Percentiles rank a stretch among this genome's conserved stretches.
Evolutionary conservation across 1,140 invertebrate genomes (phyloP).

Genomic region (Leptopilina clavipes): DNA sequence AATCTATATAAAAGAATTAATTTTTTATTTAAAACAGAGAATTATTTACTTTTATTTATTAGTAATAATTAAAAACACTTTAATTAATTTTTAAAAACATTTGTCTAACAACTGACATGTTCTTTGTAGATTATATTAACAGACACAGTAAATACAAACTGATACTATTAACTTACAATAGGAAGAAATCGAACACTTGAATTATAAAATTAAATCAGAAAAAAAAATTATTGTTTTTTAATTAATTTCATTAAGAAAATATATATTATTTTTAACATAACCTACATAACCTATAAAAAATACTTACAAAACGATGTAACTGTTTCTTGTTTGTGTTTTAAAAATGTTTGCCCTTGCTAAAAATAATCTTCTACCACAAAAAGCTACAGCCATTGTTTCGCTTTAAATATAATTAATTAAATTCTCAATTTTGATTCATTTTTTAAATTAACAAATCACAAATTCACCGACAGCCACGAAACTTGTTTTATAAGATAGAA

Average conservation of each 20-base stretch:
- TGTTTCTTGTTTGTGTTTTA: conserved; percentile 68
- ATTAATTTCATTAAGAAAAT: conserved; percentile 26
- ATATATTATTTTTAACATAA: conserved; percentile 15
- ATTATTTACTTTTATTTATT: too few relatives aligned
- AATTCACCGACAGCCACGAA: too few relatives aligned
- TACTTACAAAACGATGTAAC: conserved; percentile 76
- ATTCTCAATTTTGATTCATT: neutral
- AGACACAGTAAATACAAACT: too few relatives aligned
- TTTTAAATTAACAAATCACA: neutral
- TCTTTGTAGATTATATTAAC: too few relatives aligned
- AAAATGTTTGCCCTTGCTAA: conserved; percentile 61
- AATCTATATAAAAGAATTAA: conserved; percentile 78
- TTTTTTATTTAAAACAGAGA: conserved; percentile 20
- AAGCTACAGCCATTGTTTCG: conserved; percentile 66
- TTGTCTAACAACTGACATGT: too few relatives aligned
- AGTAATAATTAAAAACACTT: too few relatives aligned
- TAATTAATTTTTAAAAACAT: too few relatives aligned
- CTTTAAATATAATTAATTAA: neutral
- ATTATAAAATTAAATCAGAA: neutral
- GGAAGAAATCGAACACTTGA: too few relatives aligned
- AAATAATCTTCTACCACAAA: conserved; percentile 65
- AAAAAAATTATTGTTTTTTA: neutral
- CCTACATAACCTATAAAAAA: conserved; percentile 37
- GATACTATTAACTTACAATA: too few relatives aligned
- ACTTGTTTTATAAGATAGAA: too few relatives aligned